These are phyloP conservation scores for Bucorvus abyssinicus DNA, from an alignment of 2,797 vertebrate genomes.

Conservation along the genomic window DNA sequence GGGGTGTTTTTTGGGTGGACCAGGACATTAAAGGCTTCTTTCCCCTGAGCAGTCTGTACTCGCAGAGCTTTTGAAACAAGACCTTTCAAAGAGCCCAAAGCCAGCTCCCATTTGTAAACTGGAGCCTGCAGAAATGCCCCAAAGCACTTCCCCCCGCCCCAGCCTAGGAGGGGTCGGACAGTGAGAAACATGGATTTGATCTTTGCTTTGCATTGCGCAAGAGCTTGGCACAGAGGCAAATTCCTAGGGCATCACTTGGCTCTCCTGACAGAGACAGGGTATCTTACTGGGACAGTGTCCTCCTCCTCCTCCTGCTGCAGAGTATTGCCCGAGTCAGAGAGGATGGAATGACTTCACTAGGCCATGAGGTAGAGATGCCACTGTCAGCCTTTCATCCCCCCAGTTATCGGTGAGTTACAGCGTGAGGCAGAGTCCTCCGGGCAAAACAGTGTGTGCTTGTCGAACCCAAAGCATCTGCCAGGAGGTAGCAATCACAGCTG, in stretches of 20 bases:
- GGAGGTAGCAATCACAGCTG: not conserved
- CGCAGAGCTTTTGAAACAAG: not conserved
- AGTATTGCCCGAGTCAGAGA: not conserved
- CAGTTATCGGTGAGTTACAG: not conserved
- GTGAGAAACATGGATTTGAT: not conserved
- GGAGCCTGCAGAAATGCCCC: not conserved
- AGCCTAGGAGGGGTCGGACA: not conserved
- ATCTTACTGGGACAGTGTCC: not conserved
- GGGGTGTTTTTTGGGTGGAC: not conserved
- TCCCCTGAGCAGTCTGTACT: not conserved
- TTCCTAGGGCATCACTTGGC: not conserved
- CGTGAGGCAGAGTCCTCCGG: not conserved
- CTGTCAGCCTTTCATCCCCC: not conserved
- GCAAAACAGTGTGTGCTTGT: not conserved
- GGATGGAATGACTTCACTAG: not conserved
- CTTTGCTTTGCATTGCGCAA: not conserved
- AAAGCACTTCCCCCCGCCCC: not conserved
- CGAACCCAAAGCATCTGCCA: rapidly evolving
- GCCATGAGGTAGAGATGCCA: not conserved
- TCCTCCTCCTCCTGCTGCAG: not conserved
- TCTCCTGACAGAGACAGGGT: not conserved
- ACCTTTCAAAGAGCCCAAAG: not conserved
- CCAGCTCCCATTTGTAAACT: not conserved
- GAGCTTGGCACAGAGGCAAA: not conserved
- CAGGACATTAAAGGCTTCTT: not conserved